A percentile compares a stretch with the other conserved stretches of the same genome.
Evolutionary conservation across 2,888 invertebrate species (phyloP).

Genomic region (Nemotelus nigrinus): DNA sequence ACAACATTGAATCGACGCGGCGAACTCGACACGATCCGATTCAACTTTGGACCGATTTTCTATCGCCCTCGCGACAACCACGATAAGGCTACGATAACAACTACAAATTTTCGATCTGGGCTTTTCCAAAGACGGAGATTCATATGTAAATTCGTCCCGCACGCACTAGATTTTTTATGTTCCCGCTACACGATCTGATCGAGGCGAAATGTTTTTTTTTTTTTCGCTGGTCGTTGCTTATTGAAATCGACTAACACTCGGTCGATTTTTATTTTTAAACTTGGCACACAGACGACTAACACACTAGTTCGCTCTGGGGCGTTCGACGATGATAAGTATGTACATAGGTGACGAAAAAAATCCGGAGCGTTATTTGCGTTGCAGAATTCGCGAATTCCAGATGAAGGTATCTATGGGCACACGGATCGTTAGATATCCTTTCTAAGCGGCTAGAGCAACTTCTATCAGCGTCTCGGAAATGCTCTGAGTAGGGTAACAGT

Average conservation of each 20-base stretch:
- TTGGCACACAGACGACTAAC: constrained; percentile 27
- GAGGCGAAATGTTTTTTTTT: constrained; percentile 19
- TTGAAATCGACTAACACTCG: constrained; percentile 34
- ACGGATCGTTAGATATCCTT: background rate
- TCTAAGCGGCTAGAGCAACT: background rate
- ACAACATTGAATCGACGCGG: background rate
- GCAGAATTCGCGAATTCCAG: constrained; percentile 14
- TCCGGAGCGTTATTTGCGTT: constrained; percentile 40
- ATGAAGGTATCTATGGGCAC: background rate
- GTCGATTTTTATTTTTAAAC: constrained; percentile 36
- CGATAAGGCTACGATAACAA: constrained; percentile 12
- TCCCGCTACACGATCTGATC: background rate
- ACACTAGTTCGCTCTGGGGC: constrained; percentile 27
- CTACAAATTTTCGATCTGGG: constrained; percentile 16
- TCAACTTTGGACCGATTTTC: background rate
- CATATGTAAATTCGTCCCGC: constrained; percentile 24
- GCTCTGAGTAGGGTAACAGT: too few relatives aligned
- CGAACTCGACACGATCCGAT: constrained; percentile 18
- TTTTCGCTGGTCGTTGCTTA: constrained; percentile 3
- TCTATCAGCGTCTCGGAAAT: background rate
- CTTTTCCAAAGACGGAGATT: background rate
- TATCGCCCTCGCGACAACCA: background rate
- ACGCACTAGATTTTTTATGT: constrained; percentile 11
- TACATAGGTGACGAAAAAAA: constrained; percentile 12
- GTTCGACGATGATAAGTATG: constrained; percentile 25